Evolutionary conservation across 2,888 invertebrate genomes (phyloP).

Genomic region (Eupithecia subfuscata): DNA sequence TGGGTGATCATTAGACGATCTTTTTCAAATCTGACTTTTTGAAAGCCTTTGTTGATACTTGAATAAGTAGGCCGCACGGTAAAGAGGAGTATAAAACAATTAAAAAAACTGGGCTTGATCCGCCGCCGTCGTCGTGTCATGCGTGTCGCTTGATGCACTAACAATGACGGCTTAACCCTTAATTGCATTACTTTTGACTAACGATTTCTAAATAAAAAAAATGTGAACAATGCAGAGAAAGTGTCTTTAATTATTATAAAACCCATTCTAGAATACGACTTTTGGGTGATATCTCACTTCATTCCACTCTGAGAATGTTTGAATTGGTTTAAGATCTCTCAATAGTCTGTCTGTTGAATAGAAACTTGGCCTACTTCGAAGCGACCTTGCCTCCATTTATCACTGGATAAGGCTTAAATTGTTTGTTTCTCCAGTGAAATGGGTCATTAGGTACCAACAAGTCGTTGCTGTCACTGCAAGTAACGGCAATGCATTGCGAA

Average conservation of each 20-base stretch:
- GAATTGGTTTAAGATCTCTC: background rate
- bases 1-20: background rate
- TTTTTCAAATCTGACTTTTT: background rate
- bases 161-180: background rate
- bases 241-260: too few species aligned
- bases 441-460: background rate
- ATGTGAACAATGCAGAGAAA: too few species aligned
- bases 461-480: slow-evolving; percentile 7
- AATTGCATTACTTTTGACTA: too few species aligned
- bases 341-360: slow-evolving; percentile 19
- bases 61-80: background rate
- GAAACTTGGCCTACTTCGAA: slow-evolving; percentile 24
- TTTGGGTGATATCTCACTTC: background rate
- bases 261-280: background rate
- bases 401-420: slow-evolving; percentile 20
- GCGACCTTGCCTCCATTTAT: slow-evolving; percentile 25
- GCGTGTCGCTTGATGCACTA: background rate
- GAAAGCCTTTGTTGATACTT: background rate
- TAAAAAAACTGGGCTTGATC: background rate
- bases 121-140: background rate
- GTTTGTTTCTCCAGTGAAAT: slow-evolving; percentile 27
- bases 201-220: too few species aligned
- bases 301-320: background rate
- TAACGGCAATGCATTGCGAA: slow-evolving; percentile 50
- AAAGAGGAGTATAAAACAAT: background rate